Conservation (phyloP, 2,797 vertebrate genomes). For the Rachycentron canadum region DNA sequence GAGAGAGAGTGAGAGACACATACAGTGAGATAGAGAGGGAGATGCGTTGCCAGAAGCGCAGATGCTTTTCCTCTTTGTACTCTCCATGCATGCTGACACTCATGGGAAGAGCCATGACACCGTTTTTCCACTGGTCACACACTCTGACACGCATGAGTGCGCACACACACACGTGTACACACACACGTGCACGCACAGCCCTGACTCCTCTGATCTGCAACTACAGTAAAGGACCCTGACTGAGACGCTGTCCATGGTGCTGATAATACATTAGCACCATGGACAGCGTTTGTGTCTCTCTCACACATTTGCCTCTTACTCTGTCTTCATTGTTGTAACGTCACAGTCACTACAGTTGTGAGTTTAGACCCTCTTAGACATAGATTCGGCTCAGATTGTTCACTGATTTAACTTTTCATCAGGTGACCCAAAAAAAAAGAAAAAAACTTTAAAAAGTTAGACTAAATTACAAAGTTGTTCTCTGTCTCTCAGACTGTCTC, state of each 20-base stretch:
- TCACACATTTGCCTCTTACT: neutral
- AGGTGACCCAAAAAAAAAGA: constrained; percentile 14
- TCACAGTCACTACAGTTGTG: too few species aligned
- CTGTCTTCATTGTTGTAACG: too few species aligned
- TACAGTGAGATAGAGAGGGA: constrained; percentile 1
- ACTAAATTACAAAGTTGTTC: neutral
- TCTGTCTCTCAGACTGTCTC: constrained; percentile 21
- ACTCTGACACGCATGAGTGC: constrained; percentile 7
- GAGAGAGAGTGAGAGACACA: neutral
- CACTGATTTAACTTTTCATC: constrained; percentile 21
- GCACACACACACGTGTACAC: neutral
- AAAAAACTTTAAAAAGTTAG: constrained; percentile 4
- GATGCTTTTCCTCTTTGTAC: constrained; percentile 78
- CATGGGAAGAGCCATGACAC: constrained; percentile 73
- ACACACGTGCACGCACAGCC: neutral
- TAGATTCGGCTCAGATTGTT: neutral
- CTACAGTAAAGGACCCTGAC: neutral
- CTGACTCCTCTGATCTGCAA: neutral
- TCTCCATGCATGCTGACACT: constrained; percentile 74
- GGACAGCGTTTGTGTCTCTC: constrained; percentile 31
- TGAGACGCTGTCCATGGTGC: constrained; percentile 34
- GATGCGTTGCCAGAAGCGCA: constrained; percentile 71
- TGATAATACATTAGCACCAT: constrained; percentile 41
- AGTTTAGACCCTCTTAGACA: too few species aligned
- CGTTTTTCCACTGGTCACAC: constrained; percentile 72